Evolutionary conservation across 2,113 vertebrate species (phyloP).

Genomic region (Scomber colias): DNA sequence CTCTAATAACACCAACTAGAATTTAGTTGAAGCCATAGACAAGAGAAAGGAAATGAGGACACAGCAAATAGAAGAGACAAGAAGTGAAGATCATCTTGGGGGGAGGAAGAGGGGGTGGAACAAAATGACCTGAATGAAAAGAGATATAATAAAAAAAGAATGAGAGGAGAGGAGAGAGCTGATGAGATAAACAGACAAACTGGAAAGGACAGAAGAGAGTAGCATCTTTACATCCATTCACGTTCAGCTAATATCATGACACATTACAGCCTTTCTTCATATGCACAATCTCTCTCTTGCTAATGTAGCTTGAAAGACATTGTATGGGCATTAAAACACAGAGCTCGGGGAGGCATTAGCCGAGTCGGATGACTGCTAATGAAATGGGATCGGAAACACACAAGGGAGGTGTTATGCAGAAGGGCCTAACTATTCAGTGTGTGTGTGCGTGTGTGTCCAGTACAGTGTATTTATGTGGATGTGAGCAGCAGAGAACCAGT

Average conservation of each 20-base stretch:
- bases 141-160: not conserved
- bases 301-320: slow-evolving; percentile 76
- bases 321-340: slow-evolving; percentile 54
- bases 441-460: not conserved
- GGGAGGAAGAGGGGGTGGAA: not conserved
- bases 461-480: slow-evolving; percentile 33
- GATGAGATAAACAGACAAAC: slow-evolving; percentile 7
- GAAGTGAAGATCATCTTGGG: not conserved
- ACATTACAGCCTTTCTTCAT: slow-evolving; percentile 33
- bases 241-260: slow-evolving; percentile 46
- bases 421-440: slow-evolving; percentile 5
- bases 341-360: slow-evolving; percentile 53
- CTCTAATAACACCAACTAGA: too few species aligned
- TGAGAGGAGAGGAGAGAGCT: not conserved
- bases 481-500: slow-evolving; percentile 39
- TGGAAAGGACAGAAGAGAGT: slow-evolving; percentile 13
- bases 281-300: slow-evolving; percentile 26
- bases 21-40: not conserved
- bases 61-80: not conserved
- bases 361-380: slow-evolving; percentile 55
- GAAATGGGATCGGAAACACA: slow-evolving; percentile 60
- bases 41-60: not conserved
- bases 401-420: slow-evolving; percentile 50
- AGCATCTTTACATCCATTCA: slow-evolving; percentile 40
- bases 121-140: not conserved